These are phyloP conservation scores for Biston stratarius DNA, from an alignment of 2,888 invertebrate species.

Conservation along the genomic window DNA sequence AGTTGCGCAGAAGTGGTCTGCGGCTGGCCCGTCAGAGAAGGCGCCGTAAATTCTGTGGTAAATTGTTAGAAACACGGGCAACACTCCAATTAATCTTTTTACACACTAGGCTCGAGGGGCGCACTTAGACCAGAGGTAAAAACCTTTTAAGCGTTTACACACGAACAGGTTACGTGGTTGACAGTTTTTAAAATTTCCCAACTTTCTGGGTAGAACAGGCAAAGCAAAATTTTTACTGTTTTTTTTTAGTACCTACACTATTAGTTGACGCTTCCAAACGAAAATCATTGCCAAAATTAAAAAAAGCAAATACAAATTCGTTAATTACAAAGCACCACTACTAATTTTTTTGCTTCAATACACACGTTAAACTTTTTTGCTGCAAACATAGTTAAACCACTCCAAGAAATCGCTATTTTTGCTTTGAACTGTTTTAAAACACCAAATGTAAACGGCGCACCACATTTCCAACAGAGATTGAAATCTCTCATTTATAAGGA, in stretches of 20 bases:
- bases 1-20: slow-evolving; percentile 85
- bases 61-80: slow-evolving; percentile 82
- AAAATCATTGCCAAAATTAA: no score
- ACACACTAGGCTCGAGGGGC: slow-evolving; percentile 82
- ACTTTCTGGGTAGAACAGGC: not conserved
- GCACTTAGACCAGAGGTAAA: slow-evolving; percentile 76
- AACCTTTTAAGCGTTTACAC: slow-evolving; percentile 70
- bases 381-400: slow-evolving; percentile 4
- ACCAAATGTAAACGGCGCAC: slow-evolving; percentile 42
- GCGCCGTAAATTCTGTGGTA: slow-evolving; percentile 62
- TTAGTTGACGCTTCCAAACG: no score
- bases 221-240: no score
- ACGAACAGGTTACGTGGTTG: slow-evolving; percentile 50
- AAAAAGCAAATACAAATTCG: no score
- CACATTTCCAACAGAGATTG: slow-evolving; percentile 70
- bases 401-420: slow-evolving; percentile 9
- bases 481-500: slow-evolving; percentile 76
- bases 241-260: not conserved
- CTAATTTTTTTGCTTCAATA: not conserved
- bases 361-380: not conserved
- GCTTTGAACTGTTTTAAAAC: slow-evolving; percentile 6
- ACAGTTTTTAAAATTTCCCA: slow-evolving; percentile 16
- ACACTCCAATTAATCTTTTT: slow-evolving; percentile 87
- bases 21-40: slow-evolving; percentile 79
- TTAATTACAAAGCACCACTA: no score